Percentiles rank a stretch among this genome's conserved stretches.
Evolutionary conservation across 2,797 vertebrate genomes (phyloP).

Genomic region (Clarias fuscus): DNA sequence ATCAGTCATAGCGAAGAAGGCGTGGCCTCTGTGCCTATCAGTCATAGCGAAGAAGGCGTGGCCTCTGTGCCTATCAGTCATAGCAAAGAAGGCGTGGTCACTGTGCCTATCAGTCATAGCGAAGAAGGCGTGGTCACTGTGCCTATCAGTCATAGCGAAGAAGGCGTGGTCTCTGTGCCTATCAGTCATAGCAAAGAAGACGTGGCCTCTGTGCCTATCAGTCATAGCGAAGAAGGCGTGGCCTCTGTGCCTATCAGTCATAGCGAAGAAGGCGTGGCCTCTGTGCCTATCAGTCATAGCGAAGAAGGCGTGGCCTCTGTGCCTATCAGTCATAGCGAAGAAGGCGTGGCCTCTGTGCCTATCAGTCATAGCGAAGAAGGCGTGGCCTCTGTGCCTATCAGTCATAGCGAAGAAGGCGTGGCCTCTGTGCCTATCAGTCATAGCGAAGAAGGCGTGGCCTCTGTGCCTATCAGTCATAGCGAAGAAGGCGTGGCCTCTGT

Average conservation of each 20-base stretch:
- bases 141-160: not conserved
- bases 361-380: accelerated
- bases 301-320: not conserved
- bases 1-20: not conserved
- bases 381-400: not conserved
- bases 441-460: not conserved
- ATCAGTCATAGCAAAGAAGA: not conserved
- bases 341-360: not conserved
- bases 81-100: not conserved
- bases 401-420: not conserved
- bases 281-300: not conserved
- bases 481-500: not conserved
- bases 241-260: not conserved
- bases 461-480: no score
- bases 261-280: not conserved
- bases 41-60: not conserved
- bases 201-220: no score
- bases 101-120: not conserved
- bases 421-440: not conserved
- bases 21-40: not conserved
- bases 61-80: not conserved
- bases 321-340: not conserved
- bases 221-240: not conserved
- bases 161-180: not conserved
- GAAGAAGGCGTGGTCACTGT: no score